Conservation (phyloP, 2,797 vertebrate species). For the Pipistrellus nathusii region DNA sequence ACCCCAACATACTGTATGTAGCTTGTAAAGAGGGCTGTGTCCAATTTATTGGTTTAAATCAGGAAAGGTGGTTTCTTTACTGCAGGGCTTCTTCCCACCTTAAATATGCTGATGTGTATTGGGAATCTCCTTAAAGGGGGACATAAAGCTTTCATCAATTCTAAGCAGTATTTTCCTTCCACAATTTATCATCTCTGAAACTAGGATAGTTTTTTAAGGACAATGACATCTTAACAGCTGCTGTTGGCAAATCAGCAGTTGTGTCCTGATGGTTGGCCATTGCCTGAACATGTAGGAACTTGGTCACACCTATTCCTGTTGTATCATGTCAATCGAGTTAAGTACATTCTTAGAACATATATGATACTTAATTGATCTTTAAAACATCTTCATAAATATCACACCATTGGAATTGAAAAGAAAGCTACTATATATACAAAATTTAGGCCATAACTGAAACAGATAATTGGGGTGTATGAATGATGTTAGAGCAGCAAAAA, state of each 20-base stretch:
- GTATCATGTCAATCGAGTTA: background rate
- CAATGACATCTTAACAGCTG: background rate
- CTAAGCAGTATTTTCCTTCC: background rate
- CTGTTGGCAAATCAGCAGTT: background rate
- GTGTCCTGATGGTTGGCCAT: background rate
- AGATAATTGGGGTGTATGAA: background rate
- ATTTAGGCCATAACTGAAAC: background rate
- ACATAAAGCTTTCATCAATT: conserved; percentile 6
- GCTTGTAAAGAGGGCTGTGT: background rate
- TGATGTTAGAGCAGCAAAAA: background rate
- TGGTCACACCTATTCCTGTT: background rate
- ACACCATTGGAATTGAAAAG: background rate
- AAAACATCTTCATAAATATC: conserved; percentile 42
- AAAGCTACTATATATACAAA: background rate
- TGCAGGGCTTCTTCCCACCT: background rate
- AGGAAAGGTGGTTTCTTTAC: background rate
- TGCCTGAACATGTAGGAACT: background rate
- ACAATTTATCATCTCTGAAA: conserved; percentile 5
- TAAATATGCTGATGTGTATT: background rate
- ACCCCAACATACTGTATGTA: background rate
- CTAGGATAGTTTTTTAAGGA: background rate
- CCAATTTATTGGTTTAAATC: background rate
- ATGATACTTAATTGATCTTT: background rate
- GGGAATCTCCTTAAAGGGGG: background rate
- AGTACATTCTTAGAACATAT: background rate